A percentile compares a stretch with the other conserved stretches of the same genome.
phyloP scores from a whole-genome alignment of 2,888 invertebrate species.

The Ceriagrion tenellum region DNA sequence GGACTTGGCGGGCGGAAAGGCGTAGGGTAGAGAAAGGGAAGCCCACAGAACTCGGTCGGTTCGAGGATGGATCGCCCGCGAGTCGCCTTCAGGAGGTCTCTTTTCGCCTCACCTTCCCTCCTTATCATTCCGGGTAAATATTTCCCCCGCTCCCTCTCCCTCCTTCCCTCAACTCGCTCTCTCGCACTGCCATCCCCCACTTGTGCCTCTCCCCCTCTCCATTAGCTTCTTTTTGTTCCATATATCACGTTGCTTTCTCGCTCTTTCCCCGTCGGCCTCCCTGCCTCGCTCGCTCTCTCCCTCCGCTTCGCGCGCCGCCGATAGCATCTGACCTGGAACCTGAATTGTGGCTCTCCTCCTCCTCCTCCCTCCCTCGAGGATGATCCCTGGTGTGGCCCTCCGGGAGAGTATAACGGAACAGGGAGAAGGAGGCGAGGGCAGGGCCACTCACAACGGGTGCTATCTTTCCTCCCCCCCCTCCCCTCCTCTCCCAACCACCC shows the following conservation, averaged over 20 bases:
- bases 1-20: neutral
- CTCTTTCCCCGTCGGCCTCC: neutral
- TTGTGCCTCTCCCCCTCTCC: neutral
- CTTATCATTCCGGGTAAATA: neutral
- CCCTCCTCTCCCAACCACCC: too few relatives aligned
- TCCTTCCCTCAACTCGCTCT: too few relatives aligned
- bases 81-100: neutral
- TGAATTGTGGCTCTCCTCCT: constrained; percentile 50
- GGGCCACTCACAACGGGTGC: constrained; percentile 12
- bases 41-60: too few relatives aligned
- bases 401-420: constrained; percentile 60
- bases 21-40: too few relatives aligned
- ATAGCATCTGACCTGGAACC: constrained; percentile 68
- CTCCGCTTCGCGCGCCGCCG: neutral
- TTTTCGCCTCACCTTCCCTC: neutral
- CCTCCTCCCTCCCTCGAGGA: neutral
- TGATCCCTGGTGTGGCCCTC: constrained; percentile 61
- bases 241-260: neutral
- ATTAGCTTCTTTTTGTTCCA: constrained; percentile 62
- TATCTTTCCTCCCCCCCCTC: neutral
- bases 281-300: neutral
- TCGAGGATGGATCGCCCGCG: neutral
- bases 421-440: constrained; percentile 22
- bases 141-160: neutral
- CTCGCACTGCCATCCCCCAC: neutral